Percentiles rank a stretch among this genome's conserved stretches.
phyloP scores from a whole-genome alignment of 2,888 invertebrate genomes.

The Tetragonisca angustula region DNA sequence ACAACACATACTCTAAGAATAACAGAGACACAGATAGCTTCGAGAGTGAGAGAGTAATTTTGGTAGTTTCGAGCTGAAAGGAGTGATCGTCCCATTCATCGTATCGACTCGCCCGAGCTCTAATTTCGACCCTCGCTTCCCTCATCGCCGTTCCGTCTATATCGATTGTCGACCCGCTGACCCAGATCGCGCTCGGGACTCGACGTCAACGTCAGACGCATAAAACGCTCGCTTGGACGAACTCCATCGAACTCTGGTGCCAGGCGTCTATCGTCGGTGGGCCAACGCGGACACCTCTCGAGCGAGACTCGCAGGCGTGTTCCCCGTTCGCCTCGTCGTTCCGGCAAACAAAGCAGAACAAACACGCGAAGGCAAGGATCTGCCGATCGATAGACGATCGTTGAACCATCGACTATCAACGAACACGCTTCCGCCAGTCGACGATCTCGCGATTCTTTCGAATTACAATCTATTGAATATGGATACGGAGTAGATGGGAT shows the following conservation, averaged over 20 bases:
- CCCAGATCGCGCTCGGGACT: constrained; percentile 12
- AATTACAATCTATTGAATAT: no score
- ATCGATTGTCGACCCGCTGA: constrained; percentile 30
- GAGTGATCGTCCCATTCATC: neutral
- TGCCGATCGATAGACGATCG: constrained; percentile 56
- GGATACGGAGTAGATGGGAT: no score
- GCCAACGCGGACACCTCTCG: neutral
- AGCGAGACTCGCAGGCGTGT: neutral
- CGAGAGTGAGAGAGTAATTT: no score
- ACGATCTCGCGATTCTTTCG: no score
- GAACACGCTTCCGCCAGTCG: no score
- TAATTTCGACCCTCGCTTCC: neutral
- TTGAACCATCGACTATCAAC: constrained; percentile 43
- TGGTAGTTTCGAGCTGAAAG: no score
- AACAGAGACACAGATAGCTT: no score
- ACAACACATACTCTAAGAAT: no score
- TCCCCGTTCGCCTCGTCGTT: neutral
- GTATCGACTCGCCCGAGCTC: neutral
- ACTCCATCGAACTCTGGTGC: constrained; percentile 23
- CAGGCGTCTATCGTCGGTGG: neutral
- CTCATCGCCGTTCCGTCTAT: neutral
- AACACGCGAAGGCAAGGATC: constrained; percentile 35
- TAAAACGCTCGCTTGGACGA: constrained; percentile 24
- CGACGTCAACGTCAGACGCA: constrained; percentile 6
- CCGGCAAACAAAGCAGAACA: constrained; percentile 22